Evolutionary conservation across 2,888 invertebrate genomes (phyloP), one percentile per base, ranked within the genome.

Genomic region (Hypena proboscidalis): DNA sequence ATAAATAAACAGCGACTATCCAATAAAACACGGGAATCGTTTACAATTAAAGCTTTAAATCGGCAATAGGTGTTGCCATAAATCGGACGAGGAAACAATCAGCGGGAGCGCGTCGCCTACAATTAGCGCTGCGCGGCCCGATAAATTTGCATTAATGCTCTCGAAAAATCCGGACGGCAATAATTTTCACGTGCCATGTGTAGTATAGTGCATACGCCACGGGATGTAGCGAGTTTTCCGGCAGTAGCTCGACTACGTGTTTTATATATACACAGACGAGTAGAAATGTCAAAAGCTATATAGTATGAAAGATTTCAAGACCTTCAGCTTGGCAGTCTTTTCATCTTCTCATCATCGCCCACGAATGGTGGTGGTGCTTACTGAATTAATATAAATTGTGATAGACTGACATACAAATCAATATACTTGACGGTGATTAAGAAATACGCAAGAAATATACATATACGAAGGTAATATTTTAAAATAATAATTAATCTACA

Each of bases 61-160:
- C 90, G 90, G 90, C 90, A 88, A 90, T 90, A 90, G 90, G 90
- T 90, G 90, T 90, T 90, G 90, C 89, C 85, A 90, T 90, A 90
- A 90, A 90, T 90, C 77, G 85, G 80, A 78, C 71, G 83, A 83
- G 89, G 85, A 90, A 90, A 90, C 90, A 90, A 90, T 90, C 90
- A 90, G 85, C 90, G 87, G 64, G 80, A 77, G 72, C 85, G 84
- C 87, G 87, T 87, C 85, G 89, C 67, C 83, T 77, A 88, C 90
- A 86, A 90, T 90, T 90, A 90, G 90, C 90, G 86, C 84, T 81
- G 81, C 83, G 82, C 79, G 85, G 83, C 83, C 80, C 90, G 87
- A 90, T 90, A 90, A 90, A 90, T 90, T 90, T 89, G 84, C 90
- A 90, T 90, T 90, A 90, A 90, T 90, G 90, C 87, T 83, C 77